A percentile compares a stretch with the other conserved stretches of the same genome.
Evolutionary conservation across 2,113 vertebrate species (phyloP).

Genomic region (Urocynchramus pylzowi): DNA sequence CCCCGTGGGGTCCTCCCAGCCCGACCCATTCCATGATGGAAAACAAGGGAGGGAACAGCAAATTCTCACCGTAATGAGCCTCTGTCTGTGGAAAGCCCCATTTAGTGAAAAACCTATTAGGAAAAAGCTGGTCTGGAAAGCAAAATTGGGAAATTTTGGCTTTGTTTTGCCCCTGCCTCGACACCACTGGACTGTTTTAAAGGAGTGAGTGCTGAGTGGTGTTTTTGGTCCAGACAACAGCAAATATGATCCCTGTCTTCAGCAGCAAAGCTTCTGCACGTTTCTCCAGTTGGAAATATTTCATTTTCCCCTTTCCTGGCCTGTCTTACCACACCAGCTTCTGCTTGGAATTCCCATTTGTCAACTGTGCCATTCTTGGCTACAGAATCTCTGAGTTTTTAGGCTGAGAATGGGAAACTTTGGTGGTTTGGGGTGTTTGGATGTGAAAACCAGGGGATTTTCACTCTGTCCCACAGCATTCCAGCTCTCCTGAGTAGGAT

Average conservation of each 20-base stretch:
- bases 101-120: not conserved
- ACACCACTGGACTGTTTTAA: not conserved
- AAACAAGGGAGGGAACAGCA: not conserved
- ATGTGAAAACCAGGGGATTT: slow-evolving; percentile 47
- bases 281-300: slow-evolving; percentile 15
- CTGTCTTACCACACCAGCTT: not conserved
- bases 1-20: not conserved
- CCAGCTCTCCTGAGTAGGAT: not conserved
- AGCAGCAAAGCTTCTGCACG: not conserved
- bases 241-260: not conserved
- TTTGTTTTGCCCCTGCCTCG: not conserved
- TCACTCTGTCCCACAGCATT: not conserved
- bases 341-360: not conserved
- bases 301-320: not conserved
- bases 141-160: not conserved
- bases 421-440: slow-evolving; percentile 14
- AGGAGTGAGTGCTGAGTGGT: not conserved
- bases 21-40: not conserved
- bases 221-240: not conserved
- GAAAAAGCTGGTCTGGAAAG: not conserved
- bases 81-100: not conserved
- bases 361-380: not conserved
- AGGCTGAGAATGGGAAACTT: slow-evolving; percentile 8
- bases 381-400: slow-evolving; percentile 6
- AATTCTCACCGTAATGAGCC: not conserved